Evolutionary conservation across 2,888 invertebrate genomes (phyloP).

Genomic region (Plagodis pulveraria): DNA sequence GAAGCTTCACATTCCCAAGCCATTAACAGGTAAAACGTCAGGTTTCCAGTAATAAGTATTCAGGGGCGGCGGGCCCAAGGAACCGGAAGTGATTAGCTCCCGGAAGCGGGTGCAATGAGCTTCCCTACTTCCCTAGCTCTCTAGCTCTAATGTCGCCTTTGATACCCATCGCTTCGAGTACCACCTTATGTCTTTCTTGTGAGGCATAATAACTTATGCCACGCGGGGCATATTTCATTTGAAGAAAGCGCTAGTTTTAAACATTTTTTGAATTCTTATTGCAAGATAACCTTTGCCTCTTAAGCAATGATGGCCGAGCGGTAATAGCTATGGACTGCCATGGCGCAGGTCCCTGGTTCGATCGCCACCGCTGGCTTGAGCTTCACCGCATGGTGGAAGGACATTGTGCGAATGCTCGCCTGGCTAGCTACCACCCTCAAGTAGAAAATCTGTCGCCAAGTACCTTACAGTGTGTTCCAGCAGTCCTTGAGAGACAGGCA

Average conservation of each 20-base stretch:
- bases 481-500: too few relatives aligned
- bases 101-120: slow-evolving; percentile 58
- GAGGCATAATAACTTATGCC: slow-evolving; percentile 11
- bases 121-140: slow-evolving; percentile 15
- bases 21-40: slow-evolving; percentile 29
- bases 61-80: slow-evolving; percentile 30
- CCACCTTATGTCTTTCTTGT: slow-evolving; percentile 16
- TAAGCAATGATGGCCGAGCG: too few relatives aligned
- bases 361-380: too few relatives aligned
- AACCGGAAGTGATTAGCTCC: slow-evolving; percentile 64
- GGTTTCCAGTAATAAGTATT: slow-evolving; percentile 30
- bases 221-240: slow-evolving; percentile 7
- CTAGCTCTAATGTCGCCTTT: slow-evolving; percentile 29
- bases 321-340: too few relatives aligned
- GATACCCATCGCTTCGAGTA: slow-evolving; percentile 15
- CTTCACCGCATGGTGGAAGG: too few relatives aligned
- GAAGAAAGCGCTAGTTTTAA: slow-evolving; percentile 8
- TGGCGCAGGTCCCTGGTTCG: too few relatives aligned
- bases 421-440: too few relatives aligned
- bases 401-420: too few relatives aligned
- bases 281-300: too few relatives aligned
- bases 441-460: too few relatives aligned
- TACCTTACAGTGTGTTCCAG: too few relatives aligned
- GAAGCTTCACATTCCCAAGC: background rate
- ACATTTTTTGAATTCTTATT: background rate